Percentiles rank a stretch among this genome's conserved stretches.
phyloP scores from a whole-genome alignment of 2,888 invertebrate genomes.

The Nysson spinosus region DNA sequence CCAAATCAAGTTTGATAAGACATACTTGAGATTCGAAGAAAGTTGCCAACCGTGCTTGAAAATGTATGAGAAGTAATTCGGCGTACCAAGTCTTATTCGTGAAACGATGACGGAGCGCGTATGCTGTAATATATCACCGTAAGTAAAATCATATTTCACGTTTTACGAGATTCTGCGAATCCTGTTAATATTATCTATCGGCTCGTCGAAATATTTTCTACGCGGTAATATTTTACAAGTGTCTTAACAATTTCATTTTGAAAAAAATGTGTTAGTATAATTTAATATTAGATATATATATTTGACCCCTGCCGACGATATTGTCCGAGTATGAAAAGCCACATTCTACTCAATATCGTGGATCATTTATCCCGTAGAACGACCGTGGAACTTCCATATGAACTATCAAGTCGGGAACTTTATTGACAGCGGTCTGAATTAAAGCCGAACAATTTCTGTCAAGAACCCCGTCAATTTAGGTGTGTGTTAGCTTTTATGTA shows the following conservation, averaged over 20 bases:
- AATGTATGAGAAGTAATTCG: conserved; percentile 32
- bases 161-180: no score
- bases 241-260: no score
- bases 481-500: no score
- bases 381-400: conserved; percentile 42
- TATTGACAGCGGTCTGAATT: conserved; percentile 51
- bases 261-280: no score
- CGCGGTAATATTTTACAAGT: no score
- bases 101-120: no score
- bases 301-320: neutral
- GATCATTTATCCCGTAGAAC: conserved; percentile 45
- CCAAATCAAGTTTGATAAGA: conserved; percentile 43
- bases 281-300: no score
- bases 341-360: conserved; percentile 34
- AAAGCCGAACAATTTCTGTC: conserved; percentile 13
- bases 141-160: no score
- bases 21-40: conserved; percentile 3
- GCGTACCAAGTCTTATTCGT: no score
- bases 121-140: no score
- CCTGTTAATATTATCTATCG: no score
- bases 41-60: conserved; percentile 29
- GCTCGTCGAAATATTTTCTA: no score
- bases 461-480: conserved; percentile 4
- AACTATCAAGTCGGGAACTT: conserved; percentile 38
- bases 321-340: conserved; percentile 2